Evolutionary conservation across 2,113 vertebrate species (phyloP), one percentile per base, ranked within the genome.

Genomic region (Chrysochloris asiatica): DNA sequence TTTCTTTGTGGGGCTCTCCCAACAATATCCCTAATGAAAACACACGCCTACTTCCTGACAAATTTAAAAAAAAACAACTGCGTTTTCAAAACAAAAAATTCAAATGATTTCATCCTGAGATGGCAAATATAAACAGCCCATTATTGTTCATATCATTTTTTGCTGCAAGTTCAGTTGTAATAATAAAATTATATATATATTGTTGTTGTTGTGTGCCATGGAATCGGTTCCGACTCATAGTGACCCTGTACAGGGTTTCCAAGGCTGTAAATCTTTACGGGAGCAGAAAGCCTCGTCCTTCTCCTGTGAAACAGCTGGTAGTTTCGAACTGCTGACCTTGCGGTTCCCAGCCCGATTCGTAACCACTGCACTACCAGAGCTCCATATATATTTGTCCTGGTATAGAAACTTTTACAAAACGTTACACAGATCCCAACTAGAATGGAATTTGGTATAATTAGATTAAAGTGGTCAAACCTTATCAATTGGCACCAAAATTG

Each of bases 101-200:
- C 83, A 93, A 92, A 95, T 96, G 78, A 69, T 41, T 94, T 89
- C 59, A 94, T 84, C 83, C 92, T 95, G 92, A 93, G 92, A 91
- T 80, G 73, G 75, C 80, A 91, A 93, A 63, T 93, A 92, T 93
- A 96, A 98, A 96, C 92, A 96, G 47, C 80, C 84, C 38, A 88
- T 94, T 96, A 95, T 94, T 97, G 81, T 91, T 61, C n/a, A 33
- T 21, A 22, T 50, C 91, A 33, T 30, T 83, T 93, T 87, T 72
- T 83, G 33, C 43, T 73, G 17, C 38, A n/a, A 81, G 2, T 65
- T 90, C 30, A 69, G 19, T 54, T 41, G 33, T 45, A 80, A 33
- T 22, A 77, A 54, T 86, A 63, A 90, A 93, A 30, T 63, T 38
- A n/a, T n/a, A n/a, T n/a, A n/a, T n/a, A n/a, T n/a, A n/a, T n/a